These are phyloP conservation scores for Falcaria lacertinaria DNA, from an alignment of 2,888 invertebrate species.

Conservation along the genomic window DNA sequence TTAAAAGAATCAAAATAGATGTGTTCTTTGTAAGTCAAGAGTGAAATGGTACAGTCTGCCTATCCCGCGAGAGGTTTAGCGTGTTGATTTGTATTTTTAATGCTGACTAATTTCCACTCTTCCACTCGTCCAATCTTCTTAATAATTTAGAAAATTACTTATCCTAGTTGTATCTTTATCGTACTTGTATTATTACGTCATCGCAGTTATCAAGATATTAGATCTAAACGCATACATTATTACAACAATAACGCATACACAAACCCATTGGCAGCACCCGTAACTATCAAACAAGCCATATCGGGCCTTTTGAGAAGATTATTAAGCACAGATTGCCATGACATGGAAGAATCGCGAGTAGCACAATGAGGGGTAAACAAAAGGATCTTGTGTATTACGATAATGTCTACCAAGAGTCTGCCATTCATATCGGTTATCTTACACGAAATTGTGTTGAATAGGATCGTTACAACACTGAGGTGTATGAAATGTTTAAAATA, in stretches of 20 bases:
- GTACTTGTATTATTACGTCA: background rate
- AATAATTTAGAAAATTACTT: too few relatives aligned
- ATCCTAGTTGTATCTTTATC: too few relatives aligned
- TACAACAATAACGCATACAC: background rate
- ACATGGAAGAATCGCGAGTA: conserved; percentile 7
- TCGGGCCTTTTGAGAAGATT: background rate
- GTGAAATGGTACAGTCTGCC: too few relatives aligned
- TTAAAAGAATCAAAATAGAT: too few relatives aligned
- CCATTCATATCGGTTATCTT: conserved; percentile 16
- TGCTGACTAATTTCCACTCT: too few relatives aligned
- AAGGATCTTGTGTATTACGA: conserved; percentile 9
- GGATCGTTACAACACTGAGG: background rate
- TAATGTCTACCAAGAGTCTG: conserved; percentile 14
- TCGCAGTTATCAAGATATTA: background rate
- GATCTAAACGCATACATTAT: background rate
- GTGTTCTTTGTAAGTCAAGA: too few relatives aligned
- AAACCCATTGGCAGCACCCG: background rate
- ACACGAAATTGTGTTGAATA: conserved; percentile 6
- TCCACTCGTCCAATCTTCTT: too few relatives aligned
- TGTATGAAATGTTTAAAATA: background rate
- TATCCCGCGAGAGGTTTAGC: too few relatives aligned
- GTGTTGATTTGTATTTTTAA: too few relatives aligned
- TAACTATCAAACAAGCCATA: background rate
- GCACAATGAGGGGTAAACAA: conserved; percentile 15
- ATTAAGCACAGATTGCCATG: conserved; percentile 9